Percentiles rank a stretch among this genome's conserved stretches.
phyloP scores from a whole-genome alignment of 2,888 invertebrate genomes.

The Pomacea canaliculata region DNA sequence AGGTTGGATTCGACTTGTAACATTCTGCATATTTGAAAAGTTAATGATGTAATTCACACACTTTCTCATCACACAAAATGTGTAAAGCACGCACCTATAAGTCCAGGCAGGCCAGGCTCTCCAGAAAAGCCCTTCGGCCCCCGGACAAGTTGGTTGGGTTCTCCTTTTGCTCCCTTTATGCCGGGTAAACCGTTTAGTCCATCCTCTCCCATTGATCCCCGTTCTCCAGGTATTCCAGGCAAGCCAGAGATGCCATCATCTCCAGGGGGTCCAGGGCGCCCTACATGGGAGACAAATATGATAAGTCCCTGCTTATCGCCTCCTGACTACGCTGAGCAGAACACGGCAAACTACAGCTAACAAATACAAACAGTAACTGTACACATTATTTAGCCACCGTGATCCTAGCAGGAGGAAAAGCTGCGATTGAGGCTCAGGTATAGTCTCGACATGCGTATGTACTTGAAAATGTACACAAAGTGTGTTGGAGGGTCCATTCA shows the following conservation, averaged over 20 bases:
- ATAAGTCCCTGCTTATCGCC: not conserved
- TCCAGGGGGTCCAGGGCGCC: slow-evolving; percentile 51
- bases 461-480: too few species aligned
- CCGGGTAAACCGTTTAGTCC: slow-evolving; percentile 36
- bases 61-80: too few species aligned
- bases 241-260: slow-evolving; percentile 60
- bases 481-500: too few species aligned
- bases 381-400: too few species aligned
- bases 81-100: slow-evolving; percentile 31
- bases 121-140: slow-evolving; percentile 46
- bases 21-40: too few species aligned
- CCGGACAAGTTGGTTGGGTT: slow-evolving; percentile 16
- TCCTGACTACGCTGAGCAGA: too few species aligned
- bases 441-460: too few species aligned
- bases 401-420: too few species aligned
- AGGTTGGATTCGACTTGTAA: too few species aligned
- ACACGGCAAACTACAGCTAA: not conserved
- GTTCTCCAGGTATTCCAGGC: slow-evolving; percentile 53
- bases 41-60: too few species aligned
- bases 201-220: slow-evolving; percentile 38
- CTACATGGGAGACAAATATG: slow-evolving; percentile 19
- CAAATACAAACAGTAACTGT: not conserved
- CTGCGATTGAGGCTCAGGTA: too few species aligned
- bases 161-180: slow-evolving; percentile 31
- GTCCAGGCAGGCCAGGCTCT: slow-evolving; percentile 45